Evolutionary conservation across 2,797 vertebrate species (phyloP), one percentile per base, ranked within the genome.

Genomic region (Pseudochirops corinnae): DNA sequence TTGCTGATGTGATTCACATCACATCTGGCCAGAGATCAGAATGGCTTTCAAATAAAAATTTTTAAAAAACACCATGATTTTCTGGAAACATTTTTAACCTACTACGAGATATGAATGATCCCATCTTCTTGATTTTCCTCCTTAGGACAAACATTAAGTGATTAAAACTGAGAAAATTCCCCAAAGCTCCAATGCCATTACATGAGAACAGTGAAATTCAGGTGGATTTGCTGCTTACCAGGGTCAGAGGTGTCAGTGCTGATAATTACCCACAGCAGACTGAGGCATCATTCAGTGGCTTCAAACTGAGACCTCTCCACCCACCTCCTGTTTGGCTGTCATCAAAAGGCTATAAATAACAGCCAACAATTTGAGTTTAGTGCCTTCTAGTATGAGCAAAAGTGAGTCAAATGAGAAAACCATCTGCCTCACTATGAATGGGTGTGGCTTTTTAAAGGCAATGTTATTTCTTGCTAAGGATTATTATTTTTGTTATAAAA

Each of bases 341-440:
- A 13, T 50, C 46, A 95, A 91, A 90, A 93, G 91, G 90, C 95
- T 97, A 95, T 94, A 95, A 96, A 97, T 96, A 98, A 74, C 29
- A 87, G n/a, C 24, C 55, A 87, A 74, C 95, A 96, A 57, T 95
- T 97, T 95, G 96, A 96, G 96, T 95, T 97, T 96, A 96, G 94
- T 92, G 55, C 96, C 97, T 97, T 97, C 98, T 97, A 98, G 97
- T 97, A 97, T 98, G 93, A 98, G 95, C 52, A 93, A 92, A 97
- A 97, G 92, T 93, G 93, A 97, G 93, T 93, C 97, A 98, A 98
- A 97, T 92, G 97, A 95, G 97, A 98, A 98, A 97, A 13, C 97
- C 96, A 93, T 98, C 96, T 98, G 92, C 90, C 58, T 93, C 50
- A 93, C 93, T 94, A 94, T 57, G 90, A 93, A 91, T 97, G 97